Conservation (phyloP, 92 coral and sea anemone species). For the Bergia puertoricense region DNA sequence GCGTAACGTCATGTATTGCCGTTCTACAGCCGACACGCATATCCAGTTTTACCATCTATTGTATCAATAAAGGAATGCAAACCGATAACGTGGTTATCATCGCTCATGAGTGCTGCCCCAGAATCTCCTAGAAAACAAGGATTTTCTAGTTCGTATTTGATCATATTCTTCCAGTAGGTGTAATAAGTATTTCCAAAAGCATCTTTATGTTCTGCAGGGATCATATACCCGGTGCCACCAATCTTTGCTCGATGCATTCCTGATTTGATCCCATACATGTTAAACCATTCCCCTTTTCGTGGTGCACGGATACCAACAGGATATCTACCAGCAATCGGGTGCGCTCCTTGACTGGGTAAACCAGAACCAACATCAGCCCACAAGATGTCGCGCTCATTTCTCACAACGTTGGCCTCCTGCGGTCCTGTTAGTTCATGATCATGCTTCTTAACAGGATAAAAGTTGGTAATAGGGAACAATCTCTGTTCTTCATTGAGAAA, state of each 20-base stretch:
- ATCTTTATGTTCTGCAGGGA: background rate
- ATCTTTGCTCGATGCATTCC: slow-evolving; percentile 5
- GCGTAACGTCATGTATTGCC: background rate
- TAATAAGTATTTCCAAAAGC: background rate
- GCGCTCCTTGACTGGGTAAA: background rate
- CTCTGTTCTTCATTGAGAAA: background rate
- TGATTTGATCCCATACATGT: background rate
- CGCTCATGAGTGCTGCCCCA: slow-evolving; percentile 2
- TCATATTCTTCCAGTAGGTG: background rate
- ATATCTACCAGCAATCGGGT: background rate
- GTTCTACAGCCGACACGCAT: background rate
- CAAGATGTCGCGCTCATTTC: background rate
- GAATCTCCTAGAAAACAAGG: background rate
- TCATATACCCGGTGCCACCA: background rate
- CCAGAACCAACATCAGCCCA: background rate
- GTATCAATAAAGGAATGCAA: background rate
- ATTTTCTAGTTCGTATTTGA: background rate
- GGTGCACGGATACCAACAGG: background rate
- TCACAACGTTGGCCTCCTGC: background rate
- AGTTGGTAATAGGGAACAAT: background rate
- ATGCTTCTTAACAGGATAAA: background rate
- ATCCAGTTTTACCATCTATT: background rate
- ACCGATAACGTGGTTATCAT: background rate
- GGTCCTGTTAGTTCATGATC: background rate
- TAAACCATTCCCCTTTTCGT: background rate